These are phyloP conservation scores for Drosophila nasuta DNA, from an alignment of 1,140 invertebrate genomes.

Conservation along the genomic window DNA sequence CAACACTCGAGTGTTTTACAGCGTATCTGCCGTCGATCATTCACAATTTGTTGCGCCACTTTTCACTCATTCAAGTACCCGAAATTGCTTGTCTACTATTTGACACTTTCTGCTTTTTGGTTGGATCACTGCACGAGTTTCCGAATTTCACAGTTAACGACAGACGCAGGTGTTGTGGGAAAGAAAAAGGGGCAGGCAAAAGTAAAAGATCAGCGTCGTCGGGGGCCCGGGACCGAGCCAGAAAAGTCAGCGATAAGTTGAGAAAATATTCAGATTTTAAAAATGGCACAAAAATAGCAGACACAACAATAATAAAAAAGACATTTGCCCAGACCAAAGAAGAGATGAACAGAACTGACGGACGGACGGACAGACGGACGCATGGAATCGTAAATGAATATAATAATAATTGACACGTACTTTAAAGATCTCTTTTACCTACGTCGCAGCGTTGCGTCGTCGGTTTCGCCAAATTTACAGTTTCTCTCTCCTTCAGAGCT, in stretches of 20 bases:
- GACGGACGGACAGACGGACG: background rate
- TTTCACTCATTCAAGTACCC: constrained; percentile 20
- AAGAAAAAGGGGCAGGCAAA: constrained; percentile 2
- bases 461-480: constrained; percentile 41
- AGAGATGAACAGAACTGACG: background rate
- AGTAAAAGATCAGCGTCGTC: constrained; percentile 28
- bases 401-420: constrained; percentile 76
- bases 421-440: constrained; percentile 60
- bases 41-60: constrained; percentile 2
- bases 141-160: constrained; percentile 21
- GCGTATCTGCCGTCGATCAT: constrained; percentile 1
- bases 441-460: constrained; percentile 28
- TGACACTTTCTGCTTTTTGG: constrained; percentile 26
- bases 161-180: background rate
- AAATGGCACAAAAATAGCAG: constrained; percentile 48
- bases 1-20: background rate
- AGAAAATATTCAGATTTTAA: constrained; percentile 41
- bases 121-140: constrained; percentile 23
- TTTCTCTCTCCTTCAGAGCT: constrained; percentile 31
- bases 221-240: background rate
- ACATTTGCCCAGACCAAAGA: constrained; percentile 11
- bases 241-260: constrained; percentile 27
- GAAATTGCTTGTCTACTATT: constrained; percentile 31
- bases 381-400: constrained; percentile 54
- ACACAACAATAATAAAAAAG: constrained; percentile 31